phyloP scores from a whole-genome alignment of 1,140 invertebrate genomes.

The Bombus confusus region DNA sequence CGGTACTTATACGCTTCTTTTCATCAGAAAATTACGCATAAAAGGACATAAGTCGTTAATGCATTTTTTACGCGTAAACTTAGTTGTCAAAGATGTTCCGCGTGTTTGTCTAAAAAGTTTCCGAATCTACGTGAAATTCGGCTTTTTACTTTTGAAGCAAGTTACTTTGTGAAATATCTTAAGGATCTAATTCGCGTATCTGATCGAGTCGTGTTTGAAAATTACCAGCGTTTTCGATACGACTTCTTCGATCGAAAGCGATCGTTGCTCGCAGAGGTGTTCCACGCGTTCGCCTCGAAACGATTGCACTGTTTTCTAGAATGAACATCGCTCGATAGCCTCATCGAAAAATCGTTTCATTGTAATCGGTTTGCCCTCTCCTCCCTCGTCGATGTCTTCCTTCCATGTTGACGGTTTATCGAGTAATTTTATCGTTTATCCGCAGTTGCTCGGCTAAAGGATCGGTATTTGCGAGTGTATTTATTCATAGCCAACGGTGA shows the following conservation, averaged over 20 bases:
- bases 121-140: no score
- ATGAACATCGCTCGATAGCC: not conserved
- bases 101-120: no score
- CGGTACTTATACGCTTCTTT: no score
- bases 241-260: conserved; percentile 1
- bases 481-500: conserved; percentile 1
- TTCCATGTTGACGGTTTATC: conserved; percentile 15
- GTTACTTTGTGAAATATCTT: no score
- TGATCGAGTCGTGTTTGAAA: not conserved
- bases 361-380: not conserved
- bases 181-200: no score
- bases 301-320: not conserved
- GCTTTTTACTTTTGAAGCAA: no score
- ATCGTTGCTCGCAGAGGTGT: not conserved
- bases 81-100: no score
- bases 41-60: no score
- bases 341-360: conserved; percentile 10
- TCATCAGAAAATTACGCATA: no score
- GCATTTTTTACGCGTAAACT: no score
- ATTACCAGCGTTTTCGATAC: not conserved
- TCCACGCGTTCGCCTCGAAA: not conserved
- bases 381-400: not conserved
- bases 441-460: not conserved
- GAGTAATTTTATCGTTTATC: conserved; percentile 34
- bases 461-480: conserved; percentile 9